Percentiles rank a stretch among this genome's conserved stretches.
phyloP scores from a whole-genome alignment of 2,888 invertebrate species.

The Junonia oenone region DNA sequence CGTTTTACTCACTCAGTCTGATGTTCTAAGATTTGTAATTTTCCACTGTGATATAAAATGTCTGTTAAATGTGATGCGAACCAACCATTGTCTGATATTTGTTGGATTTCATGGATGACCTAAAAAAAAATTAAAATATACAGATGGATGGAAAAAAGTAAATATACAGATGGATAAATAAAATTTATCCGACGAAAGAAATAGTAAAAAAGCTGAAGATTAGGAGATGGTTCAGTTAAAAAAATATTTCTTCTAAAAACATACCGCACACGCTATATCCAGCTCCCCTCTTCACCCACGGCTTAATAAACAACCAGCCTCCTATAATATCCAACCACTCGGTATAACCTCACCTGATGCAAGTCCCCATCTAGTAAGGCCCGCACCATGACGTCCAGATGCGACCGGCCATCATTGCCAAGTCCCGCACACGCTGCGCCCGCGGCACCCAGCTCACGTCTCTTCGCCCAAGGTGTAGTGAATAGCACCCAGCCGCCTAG shows the following conservation, averaged over 20 bases:
- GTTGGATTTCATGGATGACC: slow-evolving; percentile 88
- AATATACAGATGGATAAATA: too few species aligned
- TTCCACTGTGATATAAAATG: slow-evolving; percentile 88
- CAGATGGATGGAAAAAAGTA: too few species aligned
- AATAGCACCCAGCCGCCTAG: slow-evolving; percentile 92
- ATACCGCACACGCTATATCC: background rate
- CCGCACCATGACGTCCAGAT: slow-evolving; percentile 87
- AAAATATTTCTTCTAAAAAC: too few species aligned
- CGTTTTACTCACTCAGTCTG: slow-evolving; percentile 85
- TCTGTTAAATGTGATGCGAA: slow-evolving; percentile 95
- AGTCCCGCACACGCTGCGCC: slow-evolving; percentile 83
- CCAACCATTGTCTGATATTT: slow-evolving; percentile 93
- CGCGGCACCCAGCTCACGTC: slow-evolving; percentile 84
- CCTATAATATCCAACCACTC: too few species aligned
- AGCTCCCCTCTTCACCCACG: too few species aligned
- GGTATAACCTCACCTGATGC: slow-evolving; percentile 82
- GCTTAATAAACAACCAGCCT: too few species aligned
- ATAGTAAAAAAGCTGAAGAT: too few species aligned
- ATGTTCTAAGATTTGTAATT: slow-evolving; percentile 83
- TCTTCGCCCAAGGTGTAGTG: slow-evolving; percentile 87
- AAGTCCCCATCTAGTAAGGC: slow-evolving; percentile 92
- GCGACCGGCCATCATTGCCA: slow-evolving; percentile 63
- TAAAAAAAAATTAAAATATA: slow-evolving; percentile 36
- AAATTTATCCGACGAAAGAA: too few species aligned
- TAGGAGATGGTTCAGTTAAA: too few species aligned